Evolutionary conservation across 2,797 vertebrate species (phyloP).

Genomic region (Sarcoramphus papa): DNA sequence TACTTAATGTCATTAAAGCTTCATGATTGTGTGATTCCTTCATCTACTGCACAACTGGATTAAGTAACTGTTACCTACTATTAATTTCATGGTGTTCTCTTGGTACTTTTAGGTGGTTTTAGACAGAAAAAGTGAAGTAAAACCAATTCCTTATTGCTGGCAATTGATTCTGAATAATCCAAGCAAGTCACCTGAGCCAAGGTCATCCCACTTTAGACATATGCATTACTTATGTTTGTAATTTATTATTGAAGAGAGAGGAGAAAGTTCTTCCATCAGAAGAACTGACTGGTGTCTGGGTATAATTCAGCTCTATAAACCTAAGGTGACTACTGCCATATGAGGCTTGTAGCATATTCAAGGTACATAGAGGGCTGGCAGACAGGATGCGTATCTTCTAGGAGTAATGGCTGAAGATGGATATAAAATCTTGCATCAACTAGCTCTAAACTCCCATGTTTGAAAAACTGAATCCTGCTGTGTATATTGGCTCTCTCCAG

Average conservation of each 20-base stretch:
- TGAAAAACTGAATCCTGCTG: background rate
- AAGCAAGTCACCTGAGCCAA: background rate
- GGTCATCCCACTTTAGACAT: background rate
- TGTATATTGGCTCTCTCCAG: background rate
- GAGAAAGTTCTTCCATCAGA: background rate
- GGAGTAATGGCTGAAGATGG: background rate
- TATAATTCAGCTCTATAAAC: background rate
- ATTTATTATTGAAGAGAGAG: background rate
- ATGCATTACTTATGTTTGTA: background rate
- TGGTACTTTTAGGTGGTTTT: background rate
- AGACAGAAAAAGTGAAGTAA: background rate
- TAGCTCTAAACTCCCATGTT: background rate
- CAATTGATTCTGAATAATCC: background rate
- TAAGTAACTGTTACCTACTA: background rate
- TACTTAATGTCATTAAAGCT: background rate
- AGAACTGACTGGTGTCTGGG: background rate
- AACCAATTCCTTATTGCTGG: background rate
- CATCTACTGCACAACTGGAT: background rate
- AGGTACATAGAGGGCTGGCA: background rate
- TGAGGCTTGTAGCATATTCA: background rate
- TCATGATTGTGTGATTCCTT: background rate
- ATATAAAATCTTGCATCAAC: background rate
- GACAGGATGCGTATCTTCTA: background rate
- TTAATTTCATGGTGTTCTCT: background rate
- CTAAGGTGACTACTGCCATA: background rate